These are phyloP conservation scores for Plotosus lineatus DNA, from an alignment of 2,113 vertebrate species.

Conservation along the genomic window DNA sequence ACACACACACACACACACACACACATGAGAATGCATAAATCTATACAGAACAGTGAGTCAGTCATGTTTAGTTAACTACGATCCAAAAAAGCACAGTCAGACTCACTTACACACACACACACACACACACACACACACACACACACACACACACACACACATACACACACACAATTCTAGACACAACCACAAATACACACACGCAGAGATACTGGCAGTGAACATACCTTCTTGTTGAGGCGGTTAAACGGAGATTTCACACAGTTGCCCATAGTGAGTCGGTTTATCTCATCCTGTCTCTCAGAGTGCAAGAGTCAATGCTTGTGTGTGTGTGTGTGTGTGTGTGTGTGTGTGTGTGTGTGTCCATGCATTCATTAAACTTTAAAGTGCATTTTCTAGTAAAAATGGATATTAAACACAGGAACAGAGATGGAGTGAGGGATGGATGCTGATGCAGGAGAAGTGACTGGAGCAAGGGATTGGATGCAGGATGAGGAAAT, in stretches of 20 bases:
- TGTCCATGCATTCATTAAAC: slow-evolving; percentile 70
- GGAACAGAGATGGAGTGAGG: slow-evolving; percentile 21
- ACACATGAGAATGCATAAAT: background rate
- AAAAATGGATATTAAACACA: slow-evolving; percentile 37
- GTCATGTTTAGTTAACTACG: slow-evolving; percentile 11
- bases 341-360: slow-evolving; percentile 67
- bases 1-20: slow-evolving; percentile 10
- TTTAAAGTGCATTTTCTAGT: slow-evolving; percentile 74
- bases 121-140: slow-evolving; percentile 1
- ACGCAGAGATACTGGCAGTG: slow-evolving; percentile 40
- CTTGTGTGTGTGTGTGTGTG: slow-evolving; percentile 54
- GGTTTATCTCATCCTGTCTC: slow-evolving; percentile 62
- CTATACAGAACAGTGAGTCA: slow-evolving; percentile 25
- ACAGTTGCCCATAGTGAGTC: slow-evolving; percentile 93
- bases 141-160: slow-evolving; percentile 7
- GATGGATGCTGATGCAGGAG: slow-evolving; percentile 18
- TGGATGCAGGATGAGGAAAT: slow-evolving; percentile 11
- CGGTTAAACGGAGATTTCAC: slow-evolving; percentile 94
- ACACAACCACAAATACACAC: slow-evolving; percentile 16
- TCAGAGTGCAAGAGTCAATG: slow-evolving; percentile 55
- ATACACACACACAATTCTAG: slow-evolving; percentile 26
- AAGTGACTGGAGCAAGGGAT: slow-evolving; percentile 51
- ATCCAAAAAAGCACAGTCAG: slow-evolving; percentile 24
- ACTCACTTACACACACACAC: slow-evolving; percentile 10
- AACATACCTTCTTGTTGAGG: slow-evolving; percentile 96